These are phyloP conservation scores for Gymnopithys bicolor DNA, from an alignment of 2,797 vertebrate genomes.

Conservation along the genomic window DNA sequence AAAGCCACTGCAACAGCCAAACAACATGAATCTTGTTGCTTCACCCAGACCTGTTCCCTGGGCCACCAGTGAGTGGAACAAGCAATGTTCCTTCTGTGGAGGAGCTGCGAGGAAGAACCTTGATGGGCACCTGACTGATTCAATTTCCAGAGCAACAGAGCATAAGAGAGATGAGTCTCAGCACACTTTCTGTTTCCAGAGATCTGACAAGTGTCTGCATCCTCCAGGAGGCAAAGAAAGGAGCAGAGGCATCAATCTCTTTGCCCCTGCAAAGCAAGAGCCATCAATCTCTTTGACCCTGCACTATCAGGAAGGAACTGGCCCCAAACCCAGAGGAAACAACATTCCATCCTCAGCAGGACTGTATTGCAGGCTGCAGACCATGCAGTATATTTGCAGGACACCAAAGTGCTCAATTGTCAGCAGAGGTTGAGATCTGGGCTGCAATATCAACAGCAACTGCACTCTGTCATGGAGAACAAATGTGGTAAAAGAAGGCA, in stretches of 20 bases:
- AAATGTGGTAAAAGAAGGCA: neutral
- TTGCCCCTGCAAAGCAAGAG: neutral
- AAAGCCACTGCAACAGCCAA: neutral
- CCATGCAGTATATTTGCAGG: neutral
- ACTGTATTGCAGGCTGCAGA: neutral
- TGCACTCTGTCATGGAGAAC: fast-evolving
- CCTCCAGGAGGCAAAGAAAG: neutral
- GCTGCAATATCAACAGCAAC: neutral
- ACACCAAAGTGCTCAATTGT: neutral
- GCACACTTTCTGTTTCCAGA: neutral
- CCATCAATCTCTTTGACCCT: neutral
- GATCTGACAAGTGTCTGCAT: neutral
- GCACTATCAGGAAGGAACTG: neutral
- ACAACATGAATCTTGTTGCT: fast-evolving
- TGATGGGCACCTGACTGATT: neutral
- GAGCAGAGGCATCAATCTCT: neutral
- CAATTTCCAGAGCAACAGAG: fast-evolving
- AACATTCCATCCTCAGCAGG: neutral
- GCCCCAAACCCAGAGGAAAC: neutral
- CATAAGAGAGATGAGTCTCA: neutral
- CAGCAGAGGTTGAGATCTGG: neutral
- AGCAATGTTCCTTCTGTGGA: neutral
- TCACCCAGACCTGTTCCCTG: neutral
- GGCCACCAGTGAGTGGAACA: neutral
- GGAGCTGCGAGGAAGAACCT: neutral